Evolutionary conservation across 92 coral and sea anemone species (phyloP).

Genomic region (Porites lobata): DNA sequence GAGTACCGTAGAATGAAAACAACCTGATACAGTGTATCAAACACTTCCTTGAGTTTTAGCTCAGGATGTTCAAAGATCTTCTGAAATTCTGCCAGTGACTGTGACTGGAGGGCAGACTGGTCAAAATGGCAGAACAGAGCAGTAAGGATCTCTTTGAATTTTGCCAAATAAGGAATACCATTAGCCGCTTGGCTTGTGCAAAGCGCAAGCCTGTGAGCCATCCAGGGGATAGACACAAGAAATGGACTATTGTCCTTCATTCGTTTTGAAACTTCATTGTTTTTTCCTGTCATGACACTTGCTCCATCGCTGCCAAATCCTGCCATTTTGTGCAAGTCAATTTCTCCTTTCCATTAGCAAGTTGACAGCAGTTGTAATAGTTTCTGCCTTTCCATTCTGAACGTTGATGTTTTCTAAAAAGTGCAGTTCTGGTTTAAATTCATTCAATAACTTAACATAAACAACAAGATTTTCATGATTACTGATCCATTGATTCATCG

Average conservation of each 20-base stretch:
- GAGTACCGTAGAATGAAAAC: constrained; percentile 43
- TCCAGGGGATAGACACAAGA: constrained; percentile 32
- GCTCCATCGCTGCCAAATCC: constrained; percentile 45
- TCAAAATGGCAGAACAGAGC: constrained; percentile 17
- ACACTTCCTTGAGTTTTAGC: constrained; percentile 34
- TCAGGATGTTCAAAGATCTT: constrained; percentile 36
- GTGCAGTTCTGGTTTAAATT: constrained; percentile 14
- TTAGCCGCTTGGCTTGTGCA: constrained; percentile 53
- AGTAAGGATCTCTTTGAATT: constrained; percentile 12
- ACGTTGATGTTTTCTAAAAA: constrained; percentile 30
- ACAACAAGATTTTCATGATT: constrained; percentile 36
- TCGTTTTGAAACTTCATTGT: constrained; percentile 39
- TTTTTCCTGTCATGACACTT: constrained; percentile 41
- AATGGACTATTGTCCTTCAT: constrained; percentile 8
- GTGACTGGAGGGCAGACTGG: constrained; percentile 29
- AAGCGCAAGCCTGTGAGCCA: constrained; percentile 48
- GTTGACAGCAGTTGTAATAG: constrained; percentile 30
- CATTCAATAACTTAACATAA: constrained; percentile 23
- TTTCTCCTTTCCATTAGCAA: constrained; percentile 36
- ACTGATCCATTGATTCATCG: constrained; percentile 19
- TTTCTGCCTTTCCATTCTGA: constrained; percentile 25
- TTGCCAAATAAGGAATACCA: constrained; percentile 16
- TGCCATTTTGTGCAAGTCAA: neutral
- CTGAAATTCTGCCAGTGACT: constrained; percentile 26
- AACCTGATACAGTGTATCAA: constrained; percentile 21